Base-by-base conservation (phyloP, 92 coral and sea anemone species). In the Scolanthus callimorphus region DNA sequence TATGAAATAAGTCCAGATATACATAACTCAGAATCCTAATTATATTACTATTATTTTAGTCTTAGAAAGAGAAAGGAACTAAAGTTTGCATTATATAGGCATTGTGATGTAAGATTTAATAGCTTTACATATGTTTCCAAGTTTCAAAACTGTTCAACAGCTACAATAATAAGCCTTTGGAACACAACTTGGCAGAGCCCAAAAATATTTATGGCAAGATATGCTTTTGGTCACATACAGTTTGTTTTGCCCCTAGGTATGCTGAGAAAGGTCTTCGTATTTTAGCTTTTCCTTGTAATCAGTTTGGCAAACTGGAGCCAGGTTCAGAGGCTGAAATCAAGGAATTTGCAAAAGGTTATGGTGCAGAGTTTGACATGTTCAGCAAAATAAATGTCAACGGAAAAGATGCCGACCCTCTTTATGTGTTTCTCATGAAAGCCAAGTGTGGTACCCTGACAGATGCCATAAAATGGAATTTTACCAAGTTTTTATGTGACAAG, bases 261-360 rank as follows among this genome's bases (percentile, higher is more conserved):
- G 94, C 98, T 92, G 98, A 88, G 85, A 65, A 78, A 73, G 98
- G 98, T 63, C 91, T 92, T 83, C 94, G 98, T 26, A 92, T 92
- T 64, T 90, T 92, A 34, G 98, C 85, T 20, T 92, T 92, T 27
- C 98, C 98, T 51, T 92, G 98, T 49, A 92, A 92, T 51, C 98
- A 92, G 76, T 92, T 92, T 71, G 82, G 94, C 19, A 65, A 78
- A 31, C 98, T 88, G 51, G 98, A 92, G 44, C 98, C 98, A 50
- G 90, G 85, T 3, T 51, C 83, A 20, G 79, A 77, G 49, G 80
- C 59, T 2, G 86, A 82, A 59, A 92, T 92, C 72, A 92, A 89
- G 69, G 90, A 89, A 54, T 92, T 92, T 89, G 96, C 70, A 0
- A 77, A 74, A 41, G 82, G 74, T 20, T 83, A 76, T 49, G 71